Evolutionary conservation across 2,888 invertebrate genomes (phyloP), one percentile per base, ranked within the genome.

Genomic region (Euzophera pinguis): DNA sequence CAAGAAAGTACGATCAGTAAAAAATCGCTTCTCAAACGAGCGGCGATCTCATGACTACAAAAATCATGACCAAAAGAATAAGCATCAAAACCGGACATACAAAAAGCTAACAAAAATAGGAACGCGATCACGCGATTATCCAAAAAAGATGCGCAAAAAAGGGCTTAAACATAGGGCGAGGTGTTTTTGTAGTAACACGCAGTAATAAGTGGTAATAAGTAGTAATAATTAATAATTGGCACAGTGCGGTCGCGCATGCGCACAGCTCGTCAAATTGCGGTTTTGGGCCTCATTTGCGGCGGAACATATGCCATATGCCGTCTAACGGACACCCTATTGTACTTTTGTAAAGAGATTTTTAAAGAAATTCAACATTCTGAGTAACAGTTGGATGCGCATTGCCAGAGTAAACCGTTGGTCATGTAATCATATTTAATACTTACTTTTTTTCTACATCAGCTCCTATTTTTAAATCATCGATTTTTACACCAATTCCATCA

Each of bases 141-240:
- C 22, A 43, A 43, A 50, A 51, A 51, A 43, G 43, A 50, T 43
- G 35, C 17, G 22, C 22, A 51, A 16, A 51, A 51, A 51, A 43
- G 35, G 43, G 22, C 34, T 43, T 39, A 51, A 43, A 37, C 27
- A 43, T 27, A 17, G 51, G 51, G 60, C 64, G 62, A 73, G 74
- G 69, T 66, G 59, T 53, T 68, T 75, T 75, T 70, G 63, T 64
- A 57, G 39, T 50, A 50, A 50, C 37, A 27, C 32, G 22, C 22
- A 2, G 22, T 22, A 22, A 22, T 22, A 22, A 22, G 22, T 22
- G 14, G 49, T 50, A 50, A 39, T 43, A 55, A 58, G 50, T 47
- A 54, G 55, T 57, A 60, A 74, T 82, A 83, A 85, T 86, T 84
- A 84, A 73, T 81, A 78, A 83, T 84, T 84, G 81, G 83, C 84